phyloP scores from a whole-genome alignment of 2,113 vertebrate genomes.

The Carassius auratus region DNA sequence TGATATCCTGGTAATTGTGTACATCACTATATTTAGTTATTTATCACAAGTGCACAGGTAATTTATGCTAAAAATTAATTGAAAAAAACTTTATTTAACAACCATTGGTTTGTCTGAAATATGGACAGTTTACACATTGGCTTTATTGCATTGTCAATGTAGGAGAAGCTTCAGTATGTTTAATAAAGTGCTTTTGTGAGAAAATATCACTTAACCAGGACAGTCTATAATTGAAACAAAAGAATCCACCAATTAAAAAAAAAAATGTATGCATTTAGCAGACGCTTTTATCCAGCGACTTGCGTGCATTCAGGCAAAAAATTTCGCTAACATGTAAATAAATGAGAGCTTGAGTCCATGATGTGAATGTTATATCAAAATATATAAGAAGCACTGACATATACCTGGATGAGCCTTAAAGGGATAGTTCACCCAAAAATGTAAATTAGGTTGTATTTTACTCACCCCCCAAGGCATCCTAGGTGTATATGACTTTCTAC shows the following conservation, averaged over 20 bases:
- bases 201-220: background rate
- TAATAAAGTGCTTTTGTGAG: background rate
- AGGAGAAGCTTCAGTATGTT: background rate
- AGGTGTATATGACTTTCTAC: too few relatives aligned
- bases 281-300: too few relatives aligned
- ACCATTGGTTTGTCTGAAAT: background rate
- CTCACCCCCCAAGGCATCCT: too few relatives aligned
- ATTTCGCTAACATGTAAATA: too few relatives aligned
- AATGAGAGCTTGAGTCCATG: background rate
- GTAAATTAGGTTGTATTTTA: too few relatives aligned
- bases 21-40: background rate
- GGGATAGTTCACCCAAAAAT: too few relatives aligned
- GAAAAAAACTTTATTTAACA: background rate
- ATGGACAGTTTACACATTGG: background rate
- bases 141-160: background rate
- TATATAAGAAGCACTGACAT: background rate
- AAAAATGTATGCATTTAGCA: too few relatives aligned
- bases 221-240: background rate
- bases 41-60: background rate
- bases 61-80: background rate
- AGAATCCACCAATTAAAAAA: background rate
- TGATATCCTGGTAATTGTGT: background rate
- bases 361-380: background rate
- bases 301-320: too few relatives aligned
- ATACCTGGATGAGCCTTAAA: background rate